These are phyloP conservation scores for Heliothis peltigera DNA, from an alignment of 2,888 invertebrate species.

Conservation along the genomic window DNA sequence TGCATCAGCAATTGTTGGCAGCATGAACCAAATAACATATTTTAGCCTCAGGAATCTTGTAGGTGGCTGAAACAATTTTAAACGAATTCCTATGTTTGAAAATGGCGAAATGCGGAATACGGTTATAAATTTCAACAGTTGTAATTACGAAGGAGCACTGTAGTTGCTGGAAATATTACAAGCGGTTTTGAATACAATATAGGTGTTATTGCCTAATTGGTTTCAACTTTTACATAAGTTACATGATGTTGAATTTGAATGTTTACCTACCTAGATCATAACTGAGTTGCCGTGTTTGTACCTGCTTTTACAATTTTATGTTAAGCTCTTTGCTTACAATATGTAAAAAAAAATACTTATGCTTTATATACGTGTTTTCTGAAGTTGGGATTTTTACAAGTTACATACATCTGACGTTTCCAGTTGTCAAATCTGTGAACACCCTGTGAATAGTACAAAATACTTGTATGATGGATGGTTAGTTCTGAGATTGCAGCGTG, in stretches of 20 bases:
- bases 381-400: background rate
- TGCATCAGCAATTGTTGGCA: conserved; percentile 55
- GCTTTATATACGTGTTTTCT: background rate
- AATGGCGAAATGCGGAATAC: conserved; percentile 66
- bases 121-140: conserved; percentile 63
- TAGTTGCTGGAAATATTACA: conserved; percentile 49
- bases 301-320: too few relatives aligned
- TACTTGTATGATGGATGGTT: conserved; percentile 80
- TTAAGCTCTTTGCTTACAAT: too few relatives aligned
- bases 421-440: conserved; percentile 34
- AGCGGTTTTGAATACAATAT: conserved; percentile 29
- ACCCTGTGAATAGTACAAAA: conserved; percentile 65
- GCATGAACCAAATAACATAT: conserved; percentile 61
- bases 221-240: background rate
- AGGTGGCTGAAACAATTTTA: conserved; percentile 68
- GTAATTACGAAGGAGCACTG: conserved; percentile 59
- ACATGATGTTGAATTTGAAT: too few relatives aligned
- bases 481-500: conserved; percentile 70
- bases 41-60: conserved; percentile 62
- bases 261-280: too few relatives aligned
- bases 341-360: too few relatives aligned
- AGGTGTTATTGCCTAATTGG: conserved; percentile 1
- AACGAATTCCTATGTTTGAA: conserved; percentile 71
- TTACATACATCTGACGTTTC: background rate
- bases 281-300: too few relatives aligned